Evolutionary conservation across 2,888 invertebrate species (phyloP), one percentile per base, ranked within the genome.

Genomic region (Spilarctia lutea): DNA sequence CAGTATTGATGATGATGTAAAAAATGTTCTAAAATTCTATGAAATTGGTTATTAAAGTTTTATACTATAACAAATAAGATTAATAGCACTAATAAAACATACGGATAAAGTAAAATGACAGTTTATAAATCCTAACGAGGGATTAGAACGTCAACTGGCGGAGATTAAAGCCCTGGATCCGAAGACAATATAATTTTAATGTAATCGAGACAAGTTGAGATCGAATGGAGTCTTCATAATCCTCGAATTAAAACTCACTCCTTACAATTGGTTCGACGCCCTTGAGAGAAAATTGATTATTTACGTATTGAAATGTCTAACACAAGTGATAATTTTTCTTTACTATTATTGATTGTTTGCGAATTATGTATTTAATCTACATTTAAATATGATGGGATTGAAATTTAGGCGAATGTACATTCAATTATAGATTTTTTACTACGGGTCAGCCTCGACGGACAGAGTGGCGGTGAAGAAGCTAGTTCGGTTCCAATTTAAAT

Each of bases 131-230:
- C 42, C 65, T 68, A 71, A 75, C 65, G 52, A 10, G 63, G 67
- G 72, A 83, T 84, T 79, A 80, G 56, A 68, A 74, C 75, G 67
- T 79, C 81, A 74, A 78, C 75, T 78, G 72, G 52, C 60, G 33
- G 76, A 80, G 81, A 85, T 81, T 85, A 83, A 71, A 79, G 75
- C 75, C 73, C 13, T 67, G 75, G 73, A 85, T 85, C 81, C 77
- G 76, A 75, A 79, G 80, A 78, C 82, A 79, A 82, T 84, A 81
- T 82, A 73, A 83, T 82, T 83, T 81, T 77, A 81, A 83, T 81
- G 72, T 81, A 82, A 80, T 76, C 73, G 66, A 73, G 75, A 11
- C 63, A 69, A 76, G 76, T 71, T 67, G 72, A 73, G 48, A 70
- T 78, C 71, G 75, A 83, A 81, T 74, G 75, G 77, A 74, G 71